phyloP scores from a whole-genome alignment of 64 coral and sea anemone species.

The Astreopora myriophthalma region DNA sequence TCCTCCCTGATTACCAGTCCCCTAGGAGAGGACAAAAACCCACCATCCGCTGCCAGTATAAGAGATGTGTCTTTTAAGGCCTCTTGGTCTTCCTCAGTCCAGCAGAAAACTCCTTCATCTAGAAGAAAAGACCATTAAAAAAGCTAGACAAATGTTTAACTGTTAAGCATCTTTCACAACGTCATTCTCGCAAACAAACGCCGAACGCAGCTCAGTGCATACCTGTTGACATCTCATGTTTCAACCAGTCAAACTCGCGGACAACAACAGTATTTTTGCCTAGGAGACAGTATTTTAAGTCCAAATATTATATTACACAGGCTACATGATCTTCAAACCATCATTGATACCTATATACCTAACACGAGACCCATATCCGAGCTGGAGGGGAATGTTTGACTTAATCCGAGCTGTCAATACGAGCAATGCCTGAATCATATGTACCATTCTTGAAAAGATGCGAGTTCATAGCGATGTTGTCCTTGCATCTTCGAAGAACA shows the following conservation, averaged over 20 bases:
- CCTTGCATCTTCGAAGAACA: slow-evolving; percentile 67
- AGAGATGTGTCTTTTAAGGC: slow-evolving; percentile 40
- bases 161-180: background rate
- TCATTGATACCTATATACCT: too few species aligned
- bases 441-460: slow-evolving; percentile 75
- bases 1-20: too few species aligned
- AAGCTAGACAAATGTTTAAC: too few species aligned
- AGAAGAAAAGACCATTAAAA: background rate
- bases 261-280: slow-evolving; percentile 61
- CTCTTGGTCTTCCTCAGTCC: slow-evolving; percentile 71
- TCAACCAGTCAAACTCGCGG: slow-evolving; percentile 66
- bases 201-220: too few species aligned
- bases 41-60: slow-evolving; percentile 90
- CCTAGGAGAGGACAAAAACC: background rate
- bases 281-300: background rate
- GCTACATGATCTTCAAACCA: background rate
- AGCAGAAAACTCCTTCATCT: slow-evolving; percentile 31
- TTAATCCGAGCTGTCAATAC: too few species aligned
- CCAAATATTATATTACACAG: background rate
- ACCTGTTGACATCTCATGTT: slow-evolving; percentile 28
- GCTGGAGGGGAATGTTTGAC: too few species aligned
- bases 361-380: too few species aligned
- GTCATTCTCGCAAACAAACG: too few species aligned
- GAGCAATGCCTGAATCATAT: background rate
- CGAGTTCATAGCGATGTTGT: slow-evolving; percentile 64